Evolutionary conservation across 1,140 invertebrate genomes (phyloP), one percentile per base, ranked within the genome.

Genomic region (Mesaphorura yosii): DNA sequence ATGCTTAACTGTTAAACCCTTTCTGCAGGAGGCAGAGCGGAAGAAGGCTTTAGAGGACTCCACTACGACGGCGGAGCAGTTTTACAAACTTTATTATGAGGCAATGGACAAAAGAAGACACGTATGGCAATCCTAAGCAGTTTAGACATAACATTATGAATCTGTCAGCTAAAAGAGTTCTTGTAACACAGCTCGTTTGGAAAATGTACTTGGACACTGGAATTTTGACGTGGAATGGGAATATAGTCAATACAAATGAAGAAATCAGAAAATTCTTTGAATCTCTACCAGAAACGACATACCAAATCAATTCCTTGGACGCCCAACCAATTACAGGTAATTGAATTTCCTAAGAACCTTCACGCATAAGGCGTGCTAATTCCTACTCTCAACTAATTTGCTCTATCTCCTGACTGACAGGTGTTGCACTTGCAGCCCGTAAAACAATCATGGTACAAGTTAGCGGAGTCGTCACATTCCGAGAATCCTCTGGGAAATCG

Each of bases 191-290:
- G 82, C 65, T 80, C 60, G 78, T 88, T 58, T 76, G 77, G 0
- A 81, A 81, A 62, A 68, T 90, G 20, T 92, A 90, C 62, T 66
- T 88, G 59, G 83, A 88, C 40, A 78, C 76, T 25, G 86, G 79
- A n/a, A 70, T 79, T 22, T 69, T 89, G 41, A 79, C 86, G 25
- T 92, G 86, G 86, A 89, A 90, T 74, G 88, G 88, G 28, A 87
- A 87, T 71, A 77, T 78, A 19, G 34, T 51, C 17, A 20, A 27
- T 5, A 34, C 23, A 12, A 22, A 37, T 17, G 12, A 37, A 4
- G 50, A 52, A 25, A 55, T 59, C 49, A 49, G 53, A 51, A 49
- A 48, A 49, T 49, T 59, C 27, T 59, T 48, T 31, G 52, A 51
- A 34, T 27, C 48, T 46, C 53, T 59, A 4, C 52, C 57, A 10